Evolutionary conservation across 1,140 invertebrate genomes (phyloP).

Genomic region (Drosophila tropicalis): DNA sequence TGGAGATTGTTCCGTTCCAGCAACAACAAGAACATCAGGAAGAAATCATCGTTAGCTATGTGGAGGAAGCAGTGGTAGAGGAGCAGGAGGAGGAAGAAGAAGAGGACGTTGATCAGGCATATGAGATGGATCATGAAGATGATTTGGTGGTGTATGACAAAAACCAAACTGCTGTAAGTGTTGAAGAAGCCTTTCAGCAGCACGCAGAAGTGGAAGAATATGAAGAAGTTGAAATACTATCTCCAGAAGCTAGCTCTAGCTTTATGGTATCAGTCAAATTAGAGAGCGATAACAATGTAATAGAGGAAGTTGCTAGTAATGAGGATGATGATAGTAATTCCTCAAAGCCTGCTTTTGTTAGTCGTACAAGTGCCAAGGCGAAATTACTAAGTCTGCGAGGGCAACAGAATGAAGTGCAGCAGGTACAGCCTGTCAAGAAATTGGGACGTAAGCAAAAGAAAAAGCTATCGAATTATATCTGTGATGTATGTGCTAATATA

Average conservation of each 20-base stretch:
- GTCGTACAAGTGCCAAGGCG: conserved; percentile 16
- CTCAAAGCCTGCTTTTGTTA: background rate
- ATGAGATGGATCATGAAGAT: conserved; percentile 38
- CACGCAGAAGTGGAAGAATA: conserved; percentile 46
- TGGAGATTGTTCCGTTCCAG: conserved; percentile 17
- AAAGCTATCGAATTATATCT: conserved; percentile 65
- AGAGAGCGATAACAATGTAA: conserved; percentile 22
- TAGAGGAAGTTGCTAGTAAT: conserved; percentile 35
- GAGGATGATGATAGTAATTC: conserved; percentile 42
- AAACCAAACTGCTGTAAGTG: conserved; percentile 23
- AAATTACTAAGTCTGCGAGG: background rate
- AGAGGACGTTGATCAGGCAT: conserved; percentile 47
- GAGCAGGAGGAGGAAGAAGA: conserved; percentile 25
- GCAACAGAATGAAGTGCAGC: background rate
- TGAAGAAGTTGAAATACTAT: conserved; percentile 56
- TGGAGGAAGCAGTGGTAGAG: conserved; percentile 12
- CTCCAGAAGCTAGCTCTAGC: conserved; percentile 7
- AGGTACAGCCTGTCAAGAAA: conserved; percentile 35
- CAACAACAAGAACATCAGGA: conserved; percentile 1
- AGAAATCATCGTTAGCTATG: conserved; percentile 33
- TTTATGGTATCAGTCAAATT: conserved; percentile 1
- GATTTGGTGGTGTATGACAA: conserved; percentile 38
- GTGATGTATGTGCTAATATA: conserved; percentile 78
- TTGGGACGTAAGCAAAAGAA: conserved; percentile 57
- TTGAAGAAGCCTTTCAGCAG: conserved; percentile 34